phyloP scores from a whole-genome alignment of 2,113 vertebrate species.

The Conger conger region DNA sequence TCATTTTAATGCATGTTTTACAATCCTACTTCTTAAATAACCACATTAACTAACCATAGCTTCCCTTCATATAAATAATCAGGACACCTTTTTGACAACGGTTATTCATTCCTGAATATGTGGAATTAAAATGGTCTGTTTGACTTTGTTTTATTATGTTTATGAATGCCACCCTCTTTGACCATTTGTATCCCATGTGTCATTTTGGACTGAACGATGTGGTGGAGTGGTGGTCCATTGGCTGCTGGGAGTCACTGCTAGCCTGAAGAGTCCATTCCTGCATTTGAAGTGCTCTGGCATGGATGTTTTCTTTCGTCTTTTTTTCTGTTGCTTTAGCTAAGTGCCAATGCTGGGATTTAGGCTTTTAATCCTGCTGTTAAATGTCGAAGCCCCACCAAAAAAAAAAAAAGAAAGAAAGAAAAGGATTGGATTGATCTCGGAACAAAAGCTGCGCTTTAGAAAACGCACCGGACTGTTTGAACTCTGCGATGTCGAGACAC shows the following conservation, averaged over 20 bases:
- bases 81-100: background rate
- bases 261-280: conserved; percentile 40
- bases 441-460: conserved; percentile 77
- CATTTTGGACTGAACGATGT: background rate
- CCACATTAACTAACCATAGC: background rate
- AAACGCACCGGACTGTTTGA: conserved; percentile 72
- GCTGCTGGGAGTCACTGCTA: conserved; percentile 21
- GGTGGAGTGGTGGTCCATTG: background rate
- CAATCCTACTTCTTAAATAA: background rate
- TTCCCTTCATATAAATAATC: background rate
- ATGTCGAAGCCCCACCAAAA: conserved; percentile 70
- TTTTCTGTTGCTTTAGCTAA: conserved; percentile 68
- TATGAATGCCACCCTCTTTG: background rate
- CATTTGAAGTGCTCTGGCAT: conserved; percentile 4
- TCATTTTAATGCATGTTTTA: background rate
- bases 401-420: conserved; percentile 37
- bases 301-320: conserved; percentile 33
- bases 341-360: conserved; percentile 68
- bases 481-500: conserved; percentile 72
- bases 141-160: background rate
- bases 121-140: background rate
- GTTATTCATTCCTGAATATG: background rate
- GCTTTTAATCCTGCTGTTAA: conserved; percentile 77
- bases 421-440: conserved; percentile 69
- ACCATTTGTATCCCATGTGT: background rate